Evolutionary conservation across 2,888 invertebrate species (phyloP).

Genomic region (Maniola hyperantus): DNA sequence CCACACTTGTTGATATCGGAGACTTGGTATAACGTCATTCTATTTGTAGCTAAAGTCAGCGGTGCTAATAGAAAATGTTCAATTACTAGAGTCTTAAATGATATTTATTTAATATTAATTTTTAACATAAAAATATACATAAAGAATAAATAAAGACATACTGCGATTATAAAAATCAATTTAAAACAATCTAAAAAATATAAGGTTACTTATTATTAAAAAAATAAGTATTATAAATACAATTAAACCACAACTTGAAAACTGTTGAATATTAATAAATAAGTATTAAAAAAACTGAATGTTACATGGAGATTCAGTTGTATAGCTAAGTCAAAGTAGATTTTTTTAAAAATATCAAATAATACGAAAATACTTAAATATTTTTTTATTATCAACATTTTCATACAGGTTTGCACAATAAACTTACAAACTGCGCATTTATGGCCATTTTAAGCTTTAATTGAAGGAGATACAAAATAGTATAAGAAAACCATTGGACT

Average conservation of each 20-base stretch:
- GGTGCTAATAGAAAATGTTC: constrained; percentile 16
- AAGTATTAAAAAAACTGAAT: not conserved
- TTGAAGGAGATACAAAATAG: constrained; percentile 46
- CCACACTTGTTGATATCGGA: not conserved
- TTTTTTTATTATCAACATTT: not conserved
- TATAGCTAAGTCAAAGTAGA: constrained; percentile 1
- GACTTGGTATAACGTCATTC: not conserved
- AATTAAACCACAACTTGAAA: not conserved
- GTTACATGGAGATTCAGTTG: not conserved
- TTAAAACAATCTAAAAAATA: constrained; percentile 4
- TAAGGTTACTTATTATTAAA: not conserved
- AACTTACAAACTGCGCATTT: constrained; percentile 39
- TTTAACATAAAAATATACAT: constrained; percentile 4
- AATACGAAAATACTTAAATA: not conserved
- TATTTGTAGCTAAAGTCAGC: constrained; percentile 1
- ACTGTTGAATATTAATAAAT: not conserved
- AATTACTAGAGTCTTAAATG: not conserved
- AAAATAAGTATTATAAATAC: not conserved
- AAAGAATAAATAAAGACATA: not conserved
- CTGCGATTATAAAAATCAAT: not conserved
- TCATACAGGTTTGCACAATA: not conserved
- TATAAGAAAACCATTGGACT: constrained; percentile 39
- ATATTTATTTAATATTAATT: constrained; percentile 19
- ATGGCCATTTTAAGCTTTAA: constrained; percentile 75
- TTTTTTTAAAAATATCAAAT: not conserved